Evolutionary conservation across 1,140 invertebrate species (phyloP).

Genomic region (Bombus waltoni): DNA sequence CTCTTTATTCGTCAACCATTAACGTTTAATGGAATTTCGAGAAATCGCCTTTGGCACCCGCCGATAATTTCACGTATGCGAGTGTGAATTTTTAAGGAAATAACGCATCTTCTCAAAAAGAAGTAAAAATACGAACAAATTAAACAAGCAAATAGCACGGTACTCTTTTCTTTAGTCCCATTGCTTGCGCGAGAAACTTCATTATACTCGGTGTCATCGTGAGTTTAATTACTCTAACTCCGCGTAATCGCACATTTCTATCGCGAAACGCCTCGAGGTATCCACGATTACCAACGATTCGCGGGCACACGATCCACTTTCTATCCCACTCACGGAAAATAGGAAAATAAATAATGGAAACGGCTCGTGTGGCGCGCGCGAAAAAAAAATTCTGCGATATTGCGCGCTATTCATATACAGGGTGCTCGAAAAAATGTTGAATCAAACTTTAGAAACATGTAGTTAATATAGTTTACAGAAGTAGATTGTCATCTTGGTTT

Average conservation of each 20-base stretch:
- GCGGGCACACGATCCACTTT: slow-evolving; percentile 27
- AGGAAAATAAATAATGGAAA: slow-evolving; percentile 29
- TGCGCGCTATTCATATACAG: not conserved
- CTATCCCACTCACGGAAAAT: not conserved
- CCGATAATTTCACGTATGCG: not conserved
- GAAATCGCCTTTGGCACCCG: not conserved
- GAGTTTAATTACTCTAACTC: not conserved
- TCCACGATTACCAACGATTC: slow-evolving; percentile 15
- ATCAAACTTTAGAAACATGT: not conserved
- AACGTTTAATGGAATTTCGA: not conserved
- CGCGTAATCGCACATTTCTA: slow-evolving; percentile 4
- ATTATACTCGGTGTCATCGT: not conserved
- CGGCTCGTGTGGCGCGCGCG: too few relatives aligned
- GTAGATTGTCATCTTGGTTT: too few relatives aligned
- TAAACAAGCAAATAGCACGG: not conserved
- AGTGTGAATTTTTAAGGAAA: not conserved
- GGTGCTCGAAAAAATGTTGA: too few relatives aligned
- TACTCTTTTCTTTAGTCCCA: not conserved
- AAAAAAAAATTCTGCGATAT: not conserved
- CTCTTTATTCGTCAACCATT: not conserved
- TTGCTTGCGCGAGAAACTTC: not conserved
- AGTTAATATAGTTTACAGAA: not conserved
- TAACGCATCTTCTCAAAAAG: not conserved
- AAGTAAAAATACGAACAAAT: not conserved
- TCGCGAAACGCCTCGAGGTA: not conserved